These are phyloP conservation scores for Trissolcus basalis DNA, from an alignment of 1,140 invertebrate genomes.

Conservation along the genomic window DNA sequence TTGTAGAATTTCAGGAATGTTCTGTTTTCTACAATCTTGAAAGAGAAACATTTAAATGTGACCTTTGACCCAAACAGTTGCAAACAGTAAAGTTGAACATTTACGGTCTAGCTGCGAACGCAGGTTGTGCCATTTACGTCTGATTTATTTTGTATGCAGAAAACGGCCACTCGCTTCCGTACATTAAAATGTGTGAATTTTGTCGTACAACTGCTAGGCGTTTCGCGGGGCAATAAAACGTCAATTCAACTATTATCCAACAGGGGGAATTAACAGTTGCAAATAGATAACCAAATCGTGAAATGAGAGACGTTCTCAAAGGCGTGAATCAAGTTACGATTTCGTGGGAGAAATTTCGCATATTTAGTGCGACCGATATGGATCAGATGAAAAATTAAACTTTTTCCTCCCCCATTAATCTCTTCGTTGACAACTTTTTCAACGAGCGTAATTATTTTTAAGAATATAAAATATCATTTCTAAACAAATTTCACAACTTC, in stretches of 20 bases:
- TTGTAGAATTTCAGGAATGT: not conserved
- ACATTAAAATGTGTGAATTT: constrained; percentile 47
- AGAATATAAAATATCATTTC: no score
- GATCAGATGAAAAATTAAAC: no score
- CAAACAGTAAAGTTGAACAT: constrained; percentile 24
- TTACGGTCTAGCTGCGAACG: constrained; percentile 14
- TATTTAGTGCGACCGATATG: not conserved
- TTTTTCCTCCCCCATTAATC: no score
- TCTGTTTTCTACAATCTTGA: constrained; percentile 9
- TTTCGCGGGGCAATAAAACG: constrained; percentile 37
- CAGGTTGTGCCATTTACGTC: constrained; percentile 19
- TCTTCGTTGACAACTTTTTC: no score
- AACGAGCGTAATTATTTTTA: no score
- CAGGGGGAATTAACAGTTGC: not conserved
- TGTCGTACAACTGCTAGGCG: constrained; percentile 34
- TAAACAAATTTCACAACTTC: no score
- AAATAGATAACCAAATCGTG: no score
- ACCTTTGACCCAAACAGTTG: constrained; percentile 12
- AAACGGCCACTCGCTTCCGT: constrained; percentile 8
- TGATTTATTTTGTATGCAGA: constrained; percentile 29
- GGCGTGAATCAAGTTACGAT: constrained; percentile 19
- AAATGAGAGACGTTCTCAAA: constrained; percentile 16
- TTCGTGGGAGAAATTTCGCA: constrained; percentile 35
- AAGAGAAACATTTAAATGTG: not conserved
- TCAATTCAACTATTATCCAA: constrained; percentile 40